Evolutionary conservation across 2,888 invertebrate genomes (phyloP), one percentile per base, ranked within the genome.

Genomic region (Phragmatobia fuliginosa): DNA sequence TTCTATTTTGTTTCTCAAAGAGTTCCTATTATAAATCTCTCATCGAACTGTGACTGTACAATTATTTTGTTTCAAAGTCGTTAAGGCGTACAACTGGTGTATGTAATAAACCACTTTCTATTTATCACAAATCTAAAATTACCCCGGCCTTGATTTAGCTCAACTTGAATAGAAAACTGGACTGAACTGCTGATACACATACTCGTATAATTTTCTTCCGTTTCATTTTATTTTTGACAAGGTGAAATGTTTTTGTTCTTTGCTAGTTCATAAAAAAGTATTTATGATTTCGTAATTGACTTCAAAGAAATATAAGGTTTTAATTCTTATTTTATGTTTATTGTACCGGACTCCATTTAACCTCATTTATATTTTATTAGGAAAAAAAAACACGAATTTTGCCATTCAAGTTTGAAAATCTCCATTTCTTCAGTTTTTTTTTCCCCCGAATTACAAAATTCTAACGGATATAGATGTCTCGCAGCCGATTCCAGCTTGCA

Each of bases 91-190:
- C 45, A 62, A 59, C 52, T 25, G 66, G n/a, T 52, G 52, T 31
- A 56, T n/a, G 61, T 49, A 62, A 71, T 70, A 73, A 73, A 66
- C 33, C 59, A 65, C 32, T 76, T 76, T 49, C 68, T 70, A 70
- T 72, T 69, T 79, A 70, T 70, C 64, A 68, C 62, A 52, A 61
- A 59, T 79, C 70, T 70, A 63, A 69, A 67, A 69, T 62, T 65
- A 76, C 11, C 52, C 67, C 60, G 68, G 33, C 80, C 77, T 77
- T 74, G 61, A 62, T 72, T 77, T 67, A 66, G 56, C 33, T 66
- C 41, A 32, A 66, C 38, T 66, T 59, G 41, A 38, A 41, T 32
- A 33, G 28, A 56, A 52, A 63, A 31, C 49, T 52, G 28, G 52
- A 52, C 52, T 52, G 52, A 52, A 52, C 11, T 14, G 25, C 56